Base-by-base conservation (phyloP, 1,140 invertebrate species). In the Chionoecetes opilio region DNA sequence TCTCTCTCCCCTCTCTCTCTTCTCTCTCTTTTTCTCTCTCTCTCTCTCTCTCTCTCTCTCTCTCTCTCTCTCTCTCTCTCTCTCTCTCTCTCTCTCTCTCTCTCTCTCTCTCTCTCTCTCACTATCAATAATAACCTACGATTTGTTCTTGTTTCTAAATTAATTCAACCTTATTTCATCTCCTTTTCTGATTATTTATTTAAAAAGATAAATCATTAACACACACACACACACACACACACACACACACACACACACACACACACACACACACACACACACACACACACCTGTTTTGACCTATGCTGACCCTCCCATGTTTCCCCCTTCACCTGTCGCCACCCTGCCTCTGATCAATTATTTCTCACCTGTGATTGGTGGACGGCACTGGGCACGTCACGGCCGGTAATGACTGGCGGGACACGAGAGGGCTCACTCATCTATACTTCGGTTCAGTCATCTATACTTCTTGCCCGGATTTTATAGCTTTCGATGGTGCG, bases 291-390 rank as follows among this genome's bases (percentile, higher is more conserved):
- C 63, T 75, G 63, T 5, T 26, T 26, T 75, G 63, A 75, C 63
- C 63, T 17, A 17, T 14, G 46, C 46, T 53, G 46, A 9, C 63
- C 63, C n/a, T 75, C 63, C 63, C 21, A 17, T 8, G 41, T 5
- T 46, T 5, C 41, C 41, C 14, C 41, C 41, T 14, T 46, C 41
- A 46, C 41, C 41, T 46, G 41, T 46, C 41, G 5, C 5, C 21
- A 17, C 11, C 63, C 63, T n/a, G n/a, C 21, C 63, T 75, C 21
- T n/a, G 63, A 75, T 75, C 21, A 75, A 75, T 75, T 21, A 75
- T 75, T 75, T n/a, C 63, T 75, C 63, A n/a, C 63, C 63, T 75
- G 21, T 75, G 63, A 75, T 75, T 75, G 63, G 63, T 75, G 63
- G 63, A n/a, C 63, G 63, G 63, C 21, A 17, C 46, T n/a, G 63